Conservation (phyloP, 2,888 invertebrate genomes). For the Cerceris ruficornis region DNA sequence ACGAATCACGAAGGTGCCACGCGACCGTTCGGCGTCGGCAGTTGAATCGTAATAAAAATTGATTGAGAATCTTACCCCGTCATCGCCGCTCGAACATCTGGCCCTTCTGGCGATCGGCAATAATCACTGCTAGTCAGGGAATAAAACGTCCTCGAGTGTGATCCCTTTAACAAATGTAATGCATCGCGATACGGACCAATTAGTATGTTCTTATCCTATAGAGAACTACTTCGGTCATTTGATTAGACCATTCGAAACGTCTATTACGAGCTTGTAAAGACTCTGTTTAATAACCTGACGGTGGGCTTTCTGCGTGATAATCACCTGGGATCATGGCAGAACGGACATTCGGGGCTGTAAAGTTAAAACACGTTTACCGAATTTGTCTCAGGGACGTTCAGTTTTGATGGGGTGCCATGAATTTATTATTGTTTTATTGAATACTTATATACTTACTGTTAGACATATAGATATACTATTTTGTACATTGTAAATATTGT, state of each 20-base stretch:
- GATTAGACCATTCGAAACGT: slow-evolving; percentile 50
- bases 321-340: too few relatives aligned
- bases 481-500: too few relatives aligned
- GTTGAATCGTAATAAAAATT: slow-evolving; percentile 70
- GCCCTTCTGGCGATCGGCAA: slow-evolving; percentile 68
- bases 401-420: too few relatives aligned
- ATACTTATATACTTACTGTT: too few relatives aligned
- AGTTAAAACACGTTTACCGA: too few relatives aligned
- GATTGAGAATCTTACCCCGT: slow-evolving; percentile 68
- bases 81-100: slow-evolving; percentile 68
- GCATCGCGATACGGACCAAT: slow-evolving; percentile 60
- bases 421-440: too few relatives aligned
- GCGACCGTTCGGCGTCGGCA: slow-evolving; percentile 59
- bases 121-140: slow-evolving; percentile 58
- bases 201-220: slow-evolving; percentile 40
- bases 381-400: too few relatives aligned
- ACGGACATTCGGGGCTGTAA: too few relatives aligned
- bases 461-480: too few relatives aligned
- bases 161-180: slow-evolving; percentile 66
- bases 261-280: slow-evolving; percentile 14
- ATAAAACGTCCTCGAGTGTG: slow-evolving; percentile 60
- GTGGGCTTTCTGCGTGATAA: too few relatives aligned
- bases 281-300: too few relatives aligned
- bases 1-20: slow-evolving; percentile 65
- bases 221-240: slow-evolving; percentile 32